Evolutionary conservation across 2,113 vertebrate genomes (phyloP).

Genomic region (Mus musculus): GRCm39 chr14:109720501-109721000

Average conservation of each 20-base stretch:
- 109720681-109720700: neutral
- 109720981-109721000: no score
- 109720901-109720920: neutral
- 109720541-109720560: neutral
- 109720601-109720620: neutral
- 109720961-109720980: neutral
- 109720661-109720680: neutral
- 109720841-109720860: neutral
- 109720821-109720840: neutral
- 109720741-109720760: neutral
- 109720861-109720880: neutral
- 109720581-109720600: neutral
- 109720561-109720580: neutral
- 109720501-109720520: neutral
- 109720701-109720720: neutral
- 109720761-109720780: neutral
- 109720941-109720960: neutral
- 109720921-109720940: neutral
- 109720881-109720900: neutral
- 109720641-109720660: neutral
- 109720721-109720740: neutral
- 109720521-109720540: neutral
- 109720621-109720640: neutral
- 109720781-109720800: neutral
- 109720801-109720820: neutral